Base-by-base conservation (phyloP, 2,113 vertebrate genomes). In the Scytalopus superciliaris region DNA sequence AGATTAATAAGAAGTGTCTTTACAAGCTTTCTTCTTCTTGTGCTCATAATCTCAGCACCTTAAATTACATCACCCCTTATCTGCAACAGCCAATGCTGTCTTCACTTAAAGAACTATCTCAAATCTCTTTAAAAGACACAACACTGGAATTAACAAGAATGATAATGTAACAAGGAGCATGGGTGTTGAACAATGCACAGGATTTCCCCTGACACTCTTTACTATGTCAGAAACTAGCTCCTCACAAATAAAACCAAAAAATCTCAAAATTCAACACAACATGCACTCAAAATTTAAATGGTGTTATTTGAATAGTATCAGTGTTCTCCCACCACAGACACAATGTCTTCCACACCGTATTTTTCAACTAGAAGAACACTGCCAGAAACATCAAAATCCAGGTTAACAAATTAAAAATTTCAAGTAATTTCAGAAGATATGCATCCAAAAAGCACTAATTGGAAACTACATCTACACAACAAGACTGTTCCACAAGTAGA, bases 121-220 rank as follows among this genome's bases (percentile, higher is more conserved):
- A 84, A 82, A 64, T 4, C 3, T 60, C 42, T 72, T 75, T 27
- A 40, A 37, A 75, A 89, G 42, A 53, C 10, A 57, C 17, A 78
- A 70, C 6, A 50, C 35, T 35, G 9, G 33, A 74, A 93, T 39
- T 70, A 63, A 55, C 19, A 67, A 87, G 47, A 63, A 84, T 1
- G 1, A 15, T 37, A 59, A 77, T 19, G 18, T 64, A 78, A 75
- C 12, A 57, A 72, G 33, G 30, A 52, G 56, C 16, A 52, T 31
- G 59, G 21, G 7, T 28, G 62, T 35, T 0, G 0, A 91, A 78
- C 30, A 72, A 52, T 3, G 24, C 19, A 62, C 10, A 63, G 21
- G 14, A 31, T 82, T 84, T 91, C 23, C 70, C 27, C 14, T 78
- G 7, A 39, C 53, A 40, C 17, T 73, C 44, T 92, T 69, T 14